Evolutionary conservation across 2,113 vertebrate species (phyloP), one percentile per base, ranked within the genome.

Genomic region (Canis aureus): DNA sequence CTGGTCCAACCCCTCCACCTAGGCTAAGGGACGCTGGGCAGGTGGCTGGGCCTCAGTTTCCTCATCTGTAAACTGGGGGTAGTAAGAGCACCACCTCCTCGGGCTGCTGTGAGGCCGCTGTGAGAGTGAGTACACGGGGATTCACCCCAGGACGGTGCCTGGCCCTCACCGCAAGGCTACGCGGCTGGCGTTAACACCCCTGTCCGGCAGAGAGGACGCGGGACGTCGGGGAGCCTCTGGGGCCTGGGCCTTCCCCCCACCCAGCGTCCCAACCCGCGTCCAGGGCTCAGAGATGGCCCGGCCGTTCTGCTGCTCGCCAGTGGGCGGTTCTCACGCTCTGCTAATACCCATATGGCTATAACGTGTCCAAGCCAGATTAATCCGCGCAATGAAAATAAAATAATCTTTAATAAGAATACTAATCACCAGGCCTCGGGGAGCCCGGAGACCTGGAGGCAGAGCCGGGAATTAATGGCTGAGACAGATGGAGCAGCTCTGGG

Each of bases 351-450:
- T 79, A 97, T 83, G 97, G 97, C 88, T 97, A 60, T 64, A 76
- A 89, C 5, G 35, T 97, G 97, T 97, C 98, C 96, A 79, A 97
- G 92, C 97, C 96, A 93, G 95, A 97, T 97, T 97, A 98, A 98
- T 98, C 97, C 94, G 32, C 16, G 29, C 97, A 96, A 92, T 94
- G 97, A 98, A 97, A 98, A 98, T 97, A 98, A 98, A 98, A 98
- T 97, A 97, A 97, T 98, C 97, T 98, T 97, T 98, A 98, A 98
- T 98, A 98, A 98, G 97, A 98, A 97, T 97, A 97, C 97, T 98
- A 98, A 98, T 98, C 97, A 96, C 95, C 78, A 96, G 97, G 96
- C 97, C 98, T 98, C 84, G 38, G 98, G 95, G 97, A 98, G 92
- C 80, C 96, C 2, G 0, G 76, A 84, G 94, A 96, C 91, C 97